Conservation (phyloP, 2,797 vertebrate genomes). For the Periparus ater region DNA sequence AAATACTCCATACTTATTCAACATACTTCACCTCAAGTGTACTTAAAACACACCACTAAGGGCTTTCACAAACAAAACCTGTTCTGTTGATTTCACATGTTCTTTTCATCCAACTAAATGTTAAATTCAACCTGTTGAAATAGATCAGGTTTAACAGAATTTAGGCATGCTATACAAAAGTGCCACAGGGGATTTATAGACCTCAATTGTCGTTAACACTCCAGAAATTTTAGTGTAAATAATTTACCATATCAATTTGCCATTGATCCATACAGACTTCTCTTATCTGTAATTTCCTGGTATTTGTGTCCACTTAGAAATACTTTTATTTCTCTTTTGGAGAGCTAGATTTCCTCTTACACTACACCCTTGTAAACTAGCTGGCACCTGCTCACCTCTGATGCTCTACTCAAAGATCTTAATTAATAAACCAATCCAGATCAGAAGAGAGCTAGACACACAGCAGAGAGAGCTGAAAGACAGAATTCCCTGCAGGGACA, state of each 20-base stretch:
- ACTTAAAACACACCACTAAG: neutral
- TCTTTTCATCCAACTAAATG: conserved; percentile 30
- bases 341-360: neutral
- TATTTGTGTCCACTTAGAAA: neutral
- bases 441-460: neutral
- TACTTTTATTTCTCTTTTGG: neutral
- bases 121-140: conserved; percentile 45
- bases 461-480: neutral
- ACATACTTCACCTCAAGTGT: conserved; percentile 2
- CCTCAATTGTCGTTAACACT: conserved; percentile 21
- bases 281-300: neutral
- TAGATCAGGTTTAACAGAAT: conserved; percentile 39
- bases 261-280: neutral
- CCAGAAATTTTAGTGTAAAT: conserved; percentile 34
- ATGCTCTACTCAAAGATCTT: neutral
- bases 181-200: neutral
- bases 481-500: neutral
- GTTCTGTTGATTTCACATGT: neutral
- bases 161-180: conserved; percentile 4
- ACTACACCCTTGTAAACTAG: neutral
- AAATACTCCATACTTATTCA: neutral
- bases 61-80: conserved; percentile 1
- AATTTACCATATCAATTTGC: conserved; percentile 33
- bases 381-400: neutral
- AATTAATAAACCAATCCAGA: conserved; percentile 27